These are phyloP conservation scores for Enteromius paludinosus DNA, from an alignment of 2,797 vertebrate genomes.

Conservation along the genomic window DNA sequence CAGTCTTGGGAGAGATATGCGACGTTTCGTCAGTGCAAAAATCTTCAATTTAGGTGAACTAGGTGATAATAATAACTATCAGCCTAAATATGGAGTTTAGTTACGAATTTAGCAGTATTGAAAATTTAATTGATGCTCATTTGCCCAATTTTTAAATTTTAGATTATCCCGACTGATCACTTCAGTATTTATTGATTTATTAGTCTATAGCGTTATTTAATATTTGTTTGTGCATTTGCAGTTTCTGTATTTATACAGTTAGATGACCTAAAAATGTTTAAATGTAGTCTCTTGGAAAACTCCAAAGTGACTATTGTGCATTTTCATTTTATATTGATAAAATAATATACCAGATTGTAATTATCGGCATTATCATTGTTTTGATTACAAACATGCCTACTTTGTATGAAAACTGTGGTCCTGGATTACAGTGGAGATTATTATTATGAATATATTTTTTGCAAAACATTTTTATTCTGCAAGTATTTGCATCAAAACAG, in stretches of 20 bases:
- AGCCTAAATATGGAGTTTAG: neutral
- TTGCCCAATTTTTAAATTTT: neutral
- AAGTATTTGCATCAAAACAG: neutral
- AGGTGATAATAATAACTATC: neutral
- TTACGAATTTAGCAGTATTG: neutral
- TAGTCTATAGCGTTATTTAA: neutral
- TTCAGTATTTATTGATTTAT: neutral
- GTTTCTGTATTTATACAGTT: neutral
- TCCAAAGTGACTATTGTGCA: neutral
- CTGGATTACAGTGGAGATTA: neutral
- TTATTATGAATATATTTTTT: neutral
- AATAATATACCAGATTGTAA: neutral
- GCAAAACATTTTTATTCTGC: neutral
- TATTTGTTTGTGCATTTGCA: neutral
- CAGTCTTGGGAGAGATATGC: conserved; percentile 6
- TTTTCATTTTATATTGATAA: neutral
- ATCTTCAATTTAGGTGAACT: neutral
- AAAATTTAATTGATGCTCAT: neutral
- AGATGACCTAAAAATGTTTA: neutral
- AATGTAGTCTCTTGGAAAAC: neutral
- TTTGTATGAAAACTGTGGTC: neutral
- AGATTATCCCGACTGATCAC: neutral
- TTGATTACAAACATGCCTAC: neutral
- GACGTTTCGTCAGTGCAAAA: neutral
- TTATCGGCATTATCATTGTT: no score